Evolutionary conservation across 2,113 vertebrate genomes (phyloP).

Genomic region (Mustela lutreola): DNA sequence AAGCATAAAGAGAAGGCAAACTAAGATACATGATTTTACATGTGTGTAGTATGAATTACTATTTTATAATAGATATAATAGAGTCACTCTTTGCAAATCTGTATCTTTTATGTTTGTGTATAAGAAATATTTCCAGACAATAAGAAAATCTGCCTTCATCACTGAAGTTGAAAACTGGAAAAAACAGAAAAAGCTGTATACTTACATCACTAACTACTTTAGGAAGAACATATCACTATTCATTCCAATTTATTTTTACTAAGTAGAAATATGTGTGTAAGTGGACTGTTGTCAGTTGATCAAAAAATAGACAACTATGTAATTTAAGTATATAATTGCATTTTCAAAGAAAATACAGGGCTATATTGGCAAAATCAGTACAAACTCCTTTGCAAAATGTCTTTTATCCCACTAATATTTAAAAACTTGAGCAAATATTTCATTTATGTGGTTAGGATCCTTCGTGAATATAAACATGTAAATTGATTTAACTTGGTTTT

Average conservation of each 20-base stretch:
- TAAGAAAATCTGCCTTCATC: not conserved
- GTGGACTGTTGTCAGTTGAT: slow-evolving; percentile 45
- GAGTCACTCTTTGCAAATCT: not conserved
- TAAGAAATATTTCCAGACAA: slow-evolving; percentile 47
- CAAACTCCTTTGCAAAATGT: slow-evolving; percentile 56
- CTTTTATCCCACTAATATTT: slow-evolving; percentile 38
- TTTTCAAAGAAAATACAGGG: slow-evolving; percentile 61
- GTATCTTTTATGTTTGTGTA: not conserved
- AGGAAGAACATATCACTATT: slow-evolving; percentile 49
- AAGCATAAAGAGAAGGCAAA: not conserved
- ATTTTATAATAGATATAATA: not conserved
- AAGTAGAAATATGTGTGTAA: slow-evolving; percentile 7
- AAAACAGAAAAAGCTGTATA: not conserved
- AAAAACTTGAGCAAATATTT: slow-evolving; percentile 64
- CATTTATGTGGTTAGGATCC: slow-evolving; percentile 62
- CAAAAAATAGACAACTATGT: slow-evolving; percentile 57
- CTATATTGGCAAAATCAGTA: slow-evolving; percentile 55
- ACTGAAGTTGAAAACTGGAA: slow-evolving; percentile 8
- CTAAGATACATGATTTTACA: not conserved
- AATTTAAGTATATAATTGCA: slow-evolving; percentile 38
- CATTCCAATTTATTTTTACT: slow-evolving; percentile 56
- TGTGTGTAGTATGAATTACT: not conserved
- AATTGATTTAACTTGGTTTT: slow-evolving; percentile 62
- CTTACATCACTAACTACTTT: not conserved
- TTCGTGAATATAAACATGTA: slow-evolving; percentile 61